A percentile compares a stretch with the other conserved stretches of the same genome.
Conservation (phyloP, 2,888 invertebrate species). For the Chrysomela aeneicollis region DNA sequence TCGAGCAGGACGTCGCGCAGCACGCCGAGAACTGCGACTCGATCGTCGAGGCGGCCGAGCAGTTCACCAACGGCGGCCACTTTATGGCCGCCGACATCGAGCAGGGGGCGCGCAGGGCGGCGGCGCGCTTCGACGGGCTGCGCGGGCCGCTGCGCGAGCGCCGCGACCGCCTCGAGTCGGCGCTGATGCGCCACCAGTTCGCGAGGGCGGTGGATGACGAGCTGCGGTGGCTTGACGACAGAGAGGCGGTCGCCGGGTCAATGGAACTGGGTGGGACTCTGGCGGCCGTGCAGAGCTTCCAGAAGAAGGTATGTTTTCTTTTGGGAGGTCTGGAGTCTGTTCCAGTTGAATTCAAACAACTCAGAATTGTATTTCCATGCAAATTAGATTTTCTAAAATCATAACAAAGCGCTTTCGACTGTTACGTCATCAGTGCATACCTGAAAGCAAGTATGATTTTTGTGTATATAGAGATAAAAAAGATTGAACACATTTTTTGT, state of each 20-base stretch:
- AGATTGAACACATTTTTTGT: too few species aligned
- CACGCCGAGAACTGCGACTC: slow-evolving; percentile 85
- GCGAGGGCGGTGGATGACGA: slow-evolving; percentile 93
- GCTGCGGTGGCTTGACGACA: slow-evolving; percentile 86
- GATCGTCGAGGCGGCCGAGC: slow-evolving; percentile 80
- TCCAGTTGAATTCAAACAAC: too few species aligned
- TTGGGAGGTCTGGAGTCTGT: too few species aligned
- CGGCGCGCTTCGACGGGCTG: slow-evolving; percentile 68
- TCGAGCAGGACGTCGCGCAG: slow-evolving; percentile 87
- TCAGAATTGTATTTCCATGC: too few species aligned
- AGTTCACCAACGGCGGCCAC: slow-evolving; percentile 81
- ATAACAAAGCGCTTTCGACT: too few species aligned
- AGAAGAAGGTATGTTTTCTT: slow-evolving; percentile 72
- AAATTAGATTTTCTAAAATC: too few species aligned
- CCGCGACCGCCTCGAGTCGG: slow-evolving; percentile 91
- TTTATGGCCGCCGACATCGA: slow-evolving; percentile 91
- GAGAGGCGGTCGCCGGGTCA: slow-evolving; percentile 75
- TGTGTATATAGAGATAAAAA: too few species aligned
- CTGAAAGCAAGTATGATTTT: too few species aligned
- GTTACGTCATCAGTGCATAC: too few species aligned
- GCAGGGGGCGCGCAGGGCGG: slow-evolving; percentile 72
- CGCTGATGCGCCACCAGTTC: slow-evolving; percentile 87
- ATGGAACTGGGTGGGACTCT: slow-evolving; percentile 70
- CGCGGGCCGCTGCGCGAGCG: slow-evolving; percentile 92
- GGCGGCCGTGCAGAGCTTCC: slow-evolving; percentile 83